Evolutionary conservation across 1,140 invertebrate genomes (phyloP), one percentile per base, ranked within the genome.

Genomic region (Acromyrmex echinatior): DNA sequence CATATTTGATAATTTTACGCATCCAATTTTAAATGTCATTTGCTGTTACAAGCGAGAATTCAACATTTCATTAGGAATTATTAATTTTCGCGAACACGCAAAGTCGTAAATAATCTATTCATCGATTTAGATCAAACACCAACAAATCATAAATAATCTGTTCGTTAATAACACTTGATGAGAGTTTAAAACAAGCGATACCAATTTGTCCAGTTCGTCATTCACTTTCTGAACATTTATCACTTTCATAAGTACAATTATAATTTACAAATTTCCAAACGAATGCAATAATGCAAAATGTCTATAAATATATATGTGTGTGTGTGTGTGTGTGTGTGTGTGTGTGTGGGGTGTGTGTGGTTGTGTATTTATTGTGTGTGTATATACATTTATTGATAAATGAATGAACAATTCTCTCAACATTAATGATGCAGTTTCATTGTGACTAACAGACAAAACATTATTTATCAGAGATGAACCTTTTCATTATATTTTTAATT

Each of bases 11-110:
- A 49, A 60, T 49, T 60, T 9, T 3, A 49, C 5, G 14, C 14
- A 45, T 82, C n/a, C 14, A 81, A 84, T 76, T 70, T 84, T 84
- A 82, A 82, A 82, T 84, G n/a, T 2, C 39, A 16, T 74, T 31
- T 49, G 39, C 39, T 63, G 39, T 9, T 81, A 70, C 49, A 84
- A 31, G 7, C 25, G 25, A 35, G 16, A 84, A 76, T 76, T 14
- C 39, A 16, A 6, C 53, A 74, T 74, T 82, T 14, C 25, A 60
- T 53, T 76, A 76, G 25, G 7, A 84, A 84, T 84, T 82, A 82
- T 82, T 84, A 74, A 74, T 84, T 76, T 76, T 84, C 39, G n/a
- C 18, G 12, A 10, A 51, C 56, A 76, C 49, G 28, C 80, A 63
- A 63, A 76, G 14, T 74, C 56, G 25, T 84, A 84, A 74, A 84